Conservation (phyloP, 2,113 vertebrate species). For the Chloroceryle aenea region DNA sequence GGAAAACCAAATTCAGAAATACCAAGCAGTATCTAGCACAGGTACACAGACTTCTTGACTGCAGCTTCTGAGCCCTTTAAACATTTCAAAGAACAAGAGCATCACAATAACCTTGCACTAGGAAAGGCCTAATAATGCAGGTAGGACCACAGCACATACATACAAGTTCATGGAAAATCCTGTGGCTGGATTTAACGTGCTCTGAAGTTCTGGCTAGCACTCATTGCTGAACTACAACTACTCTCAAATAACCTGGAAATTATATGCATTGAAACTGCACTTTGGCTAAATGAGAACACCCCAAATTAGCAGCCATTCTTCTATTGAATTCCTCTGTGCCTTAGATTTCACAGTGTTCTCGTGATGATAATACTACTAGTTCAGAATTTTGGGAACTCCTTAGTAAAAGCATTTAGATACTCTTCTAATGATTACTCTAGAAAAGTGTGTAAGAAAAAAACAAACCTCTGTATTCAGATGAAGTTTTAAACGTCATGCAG, state of each 20-base stretch:
- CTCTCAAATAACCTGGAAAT: background rate
- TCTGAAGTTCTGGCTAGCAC: background rate
- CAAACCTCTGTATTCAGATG: background rate
- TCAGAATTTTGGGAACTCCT: background rate
- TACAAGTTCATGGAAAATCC: background rate
- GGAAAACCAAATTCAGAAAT: background rate
- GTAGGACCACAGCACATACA: background rate
- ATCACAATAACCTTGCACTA: background rate
- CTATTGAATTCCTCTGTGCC: background rate
- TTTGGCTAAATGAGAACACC: conserved; percentile 7
- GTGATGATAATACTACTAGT: background rate
- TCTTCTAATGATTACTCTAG: background rate
- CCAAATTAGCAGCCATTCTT: background rate
- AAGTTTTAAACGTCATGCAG: background rate
- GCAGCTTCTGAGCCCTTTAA: background rate
- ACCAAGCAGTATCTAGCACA: background rate
- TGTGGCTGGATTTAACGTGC: background rate
- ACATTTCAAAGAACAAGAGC: background rate
- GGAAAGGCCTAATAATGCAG: background rate
- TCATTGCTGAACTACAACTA: background rate
- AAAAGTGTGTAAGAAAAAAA: background rate
- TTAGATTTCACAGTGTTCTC: background rate
- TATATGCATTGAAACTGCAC: background rate
- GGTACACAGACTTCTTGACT: background rate
- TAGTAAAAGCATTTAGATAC: background rate